Base-by-base conservation (phyloP, 2,113 vertebrate species). In the Pteruthius melanotis region DNA sequence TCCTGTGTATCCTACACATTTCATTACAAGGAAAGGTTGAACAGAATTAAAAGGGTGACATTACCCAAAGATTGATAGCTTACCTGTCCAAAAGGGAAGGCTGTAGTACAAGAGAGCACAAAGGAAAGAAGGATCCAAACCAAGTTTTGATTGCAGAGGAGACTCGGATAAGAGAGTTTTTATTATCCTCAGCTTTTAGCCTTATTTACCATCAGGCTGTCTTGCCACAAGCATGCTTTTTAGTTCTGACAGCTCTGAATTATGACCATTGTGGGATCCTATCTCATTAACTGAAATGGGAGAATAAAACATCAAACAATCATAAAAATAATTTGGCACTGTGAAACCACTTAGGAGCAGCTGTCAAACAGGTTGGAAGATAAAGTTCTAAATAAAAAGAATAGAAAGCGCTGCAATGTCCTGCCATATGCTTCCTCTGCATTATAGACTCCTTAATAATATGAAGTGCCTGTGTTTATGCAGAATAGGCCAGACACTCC, bases 281-380 rank as follows among this genome's bases (percentile, higher is more conserved):
- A 98, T 99, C 98, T 99, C 98, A 99, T 99, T 99, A 99, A 98
- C 97, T 98, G 98, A 98, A 99, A 99, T 99, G 98, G 98, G 97
- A 97, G 98, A 98, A 98, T 98, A 98, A 98, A 99, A 98, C 98
- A 98, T 99, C 98, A 98, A 99, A 98, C 98, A 98, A 99, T 99
- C 98, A 98, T 99, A 99, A 98, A 99, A 99, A 99, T 99, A 98
- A 98, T 99, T 98, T 99, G 99, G 98, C 98, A 98, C 98, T 98
- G 97, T 98, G 98, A 98, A 98, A 98, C 98, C 98, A 98, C 98
- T 99, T 98, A 98, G 98, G 98, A 99, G 97, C 97, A 98, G 98
- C 98, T 98, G 98, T 99, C 98, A 99, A 98, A 98, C 98, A 98
- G 98, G 97, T 98, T 96, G 98, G 98, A 98, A 99, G 98, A 99